A percentile compares a stretch with the other conserved stretches of the same genome.
Conservation (phyloP, 64 coral and sea anemone genomes). For the Actinia equina region DNA sequence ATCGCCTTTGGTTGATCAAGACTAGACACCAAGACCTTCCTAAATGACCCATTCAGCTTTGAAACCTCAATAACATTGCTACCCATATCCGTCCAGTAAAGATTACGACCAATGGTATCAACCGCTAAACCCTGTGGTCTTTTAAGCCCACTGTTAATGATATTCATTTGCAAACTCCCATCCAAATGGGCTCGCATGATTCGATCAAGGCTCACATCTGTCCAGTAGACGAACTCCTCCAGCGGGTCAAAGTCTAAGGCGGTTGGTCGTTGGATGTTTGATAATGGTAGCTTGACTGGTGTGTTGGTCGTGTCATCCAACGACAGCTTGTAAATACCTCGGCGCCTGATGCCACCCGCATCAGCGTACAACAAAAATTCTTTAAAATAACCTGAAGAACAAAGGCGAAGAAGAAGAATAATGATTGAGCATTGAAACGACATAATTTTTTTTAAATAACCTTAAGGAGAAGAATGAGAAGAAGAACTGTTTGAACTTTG, state of each 20-base stretch:
- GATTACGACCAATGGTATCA: slow-evolving; percentile 86
- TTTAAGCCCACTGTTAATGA: neutral
- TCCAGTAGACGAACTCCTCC: slow-evolving; percentile 43
- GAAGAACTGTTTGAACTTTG: too few species aligned
- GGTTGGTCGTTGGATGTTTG: slow-evolving; percentile 2
- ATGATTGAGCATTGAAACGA: too few species aligned
- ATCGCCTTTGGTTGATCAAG: slow-evolving; percentile 2
- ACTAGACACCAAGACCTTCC: slow-evolving; percentile 46
- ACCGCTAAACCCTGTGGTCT: slow-evolving; percentile 67
- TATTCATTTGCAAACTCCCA: neutral
- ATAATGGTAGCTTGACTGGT: slow-evolving; percentile 2
- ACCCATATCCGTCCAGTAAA: slow-evolving; percentile 88
- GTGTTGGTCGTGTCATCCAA: neutral
- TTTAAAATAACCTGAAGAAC: neutral
- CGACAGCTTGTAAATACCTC: neutral
- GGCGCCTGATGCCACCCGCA: neutral
- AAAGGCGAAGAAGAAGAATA: too few species aligned
- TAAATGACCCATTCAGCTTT: slow-evolving; percentile 77
- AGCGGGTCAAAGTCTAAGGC: slow-evolving; percentile 50
- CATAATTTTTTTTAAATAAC: too few species aligned
- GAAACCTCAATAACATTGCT: slow-evolving; percentile 63
- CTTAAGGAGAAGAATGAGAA: too few species aligned
- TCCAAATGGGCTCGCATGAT: slow-evolving; percentile 39
- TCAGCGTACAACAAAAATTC: neutral
- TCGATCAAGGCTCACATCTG: slow-evolving; percentile 10